These are phyloP conservation scores for Tachina lurida DNA, from an alignment of 2,888 invertebrate genomes.

Conservation along the genomic window DNA sequence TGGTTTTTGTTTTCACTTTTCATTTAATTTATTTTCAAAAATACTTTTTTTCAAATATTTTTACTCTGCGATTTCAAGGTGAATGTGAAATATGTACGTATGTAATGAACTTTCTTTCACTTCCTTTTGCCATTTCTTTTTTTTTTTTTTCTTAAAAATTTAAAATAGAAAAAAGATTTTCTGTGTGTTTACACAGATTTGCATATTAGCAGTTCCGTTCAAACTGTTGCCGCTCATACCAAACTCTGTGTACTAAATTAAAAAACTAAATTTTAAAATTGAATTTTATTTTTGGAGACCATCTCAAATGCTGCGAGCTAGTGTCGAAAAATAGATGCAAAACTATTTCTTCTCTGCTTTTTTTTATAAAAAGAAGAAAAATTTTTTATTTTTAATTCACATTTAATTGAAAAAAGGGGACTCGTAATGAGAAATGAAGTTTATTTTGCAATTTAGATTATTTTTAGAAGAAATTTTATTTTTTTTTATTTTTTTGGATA, in stretches of 20 bases:
- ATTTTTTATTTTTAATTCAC: slow-evolving; percentile 38
- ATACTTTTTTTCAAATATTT: background rate
- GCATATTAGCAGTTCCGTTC: background rate
- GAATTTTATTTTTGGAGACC: slow-evolving; percentile 22
- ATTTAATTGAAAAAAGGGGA: background rate
- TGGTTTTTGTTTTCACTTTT: slow-evolving; percentile 2
- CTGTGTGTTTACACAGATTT: background rate
- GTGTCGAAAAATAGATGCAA: slow-evolving; percentile 11
- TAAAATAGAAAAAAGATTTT: background rate
- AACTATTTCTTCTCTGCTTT: slow-evolving; percentile 7
- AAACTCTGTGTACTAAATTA: slow-evolving; percentile 48
- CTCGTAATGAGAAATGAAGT: background rate
- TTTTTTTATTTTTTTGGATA: background rate
- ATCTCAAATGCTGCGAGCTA: background rate
- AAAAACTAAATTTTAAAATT: slow-evolving; percentile 23
- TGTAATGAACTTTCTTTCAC: slow-evolving; percentile 48
- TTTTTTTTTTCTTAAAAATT: background rate
- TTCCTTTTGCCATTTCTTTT: background rate
- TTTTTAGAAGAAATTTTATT: background rate
- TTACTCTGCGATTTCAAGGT: slow-evolving; percentile 51
- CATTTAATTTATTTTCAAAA: slow-evolving; percentile 1
- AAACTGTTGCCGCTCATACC: slow-evolving; percentile 12
- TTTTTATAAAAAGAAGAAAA: background rate
- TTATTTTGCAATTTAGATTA: background rate
- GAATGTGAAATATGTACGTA: slow-evolving; percentile 38